These are phyloP conservation scores for Thrips palmi DNA, from an alignment of 1,140 invertebrate species.

Conservation along the genomic window DNA sequence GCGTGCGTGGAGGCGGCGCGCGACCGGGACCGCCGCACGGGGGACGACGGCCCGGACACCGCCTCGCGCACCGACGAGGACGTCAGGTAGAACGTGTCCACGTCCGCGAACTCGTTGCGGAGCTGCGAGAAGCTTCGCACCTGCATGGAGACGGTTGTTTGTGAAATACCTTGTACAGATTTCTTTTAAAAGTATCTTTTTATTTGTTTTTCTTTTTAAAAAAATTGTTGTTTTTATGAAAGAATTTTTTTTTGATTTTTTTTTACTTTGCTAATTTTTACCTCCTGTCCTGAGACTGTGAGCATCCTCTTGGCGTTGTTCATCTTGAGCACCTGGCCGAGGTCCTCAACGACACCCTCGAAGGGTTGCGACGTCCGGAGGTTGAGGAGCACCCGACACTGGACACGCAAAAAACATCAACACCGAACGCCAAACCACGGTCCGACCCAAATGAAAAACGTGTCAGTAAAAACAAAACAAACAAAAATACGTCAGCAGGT, in stretches of 20 bases:
- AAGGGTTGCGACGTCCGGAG: conserved; percentile 81
- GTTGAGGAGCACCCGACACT: conserved; percentile 81
- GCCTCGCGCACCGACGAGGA: no score
- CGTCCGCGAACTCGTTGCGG: conserved; percentile 74
- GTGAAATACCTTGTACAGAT: neutral
- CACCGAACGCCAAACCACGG: neutral
- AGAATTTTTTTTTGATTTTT: neutral
- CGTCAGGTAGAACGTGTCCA: conserved; percentile 80
- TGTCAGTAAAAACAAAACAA: no score
- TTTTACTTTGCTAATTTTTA: no score
- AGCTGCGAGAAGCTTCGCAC: conserved; percentile 82
- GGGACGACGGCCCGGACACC: conserved; percentile 47
- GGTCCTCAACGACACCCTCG: conserved; percentile 83
- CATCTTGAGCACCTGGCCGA: conserved; percentile 82
- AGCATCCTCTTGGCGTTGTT: conserved; percentile 76
- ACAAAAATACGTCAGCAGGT: no score
- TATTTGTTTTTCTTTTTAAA: neutral
- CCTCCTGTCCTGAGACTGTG: conserved; percentile 76
- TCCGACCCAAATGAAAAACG: no score
- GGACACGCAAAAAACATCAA: conserved; percentile 17
- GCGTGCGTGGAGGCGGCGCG: conserved; percentile 24
- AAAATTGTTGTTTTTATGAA: neutral
- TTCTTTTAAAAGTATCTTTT: neutral
- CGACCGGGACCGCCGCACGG: conserved; percentile 47
- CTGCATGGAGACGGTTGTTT: conserved; percentile 22